These are phyloP conservation scores for Trichonephila clavata DNA, from an alignment of 1,140 invertebrate species.

Conservation along the genomic window DNA sequence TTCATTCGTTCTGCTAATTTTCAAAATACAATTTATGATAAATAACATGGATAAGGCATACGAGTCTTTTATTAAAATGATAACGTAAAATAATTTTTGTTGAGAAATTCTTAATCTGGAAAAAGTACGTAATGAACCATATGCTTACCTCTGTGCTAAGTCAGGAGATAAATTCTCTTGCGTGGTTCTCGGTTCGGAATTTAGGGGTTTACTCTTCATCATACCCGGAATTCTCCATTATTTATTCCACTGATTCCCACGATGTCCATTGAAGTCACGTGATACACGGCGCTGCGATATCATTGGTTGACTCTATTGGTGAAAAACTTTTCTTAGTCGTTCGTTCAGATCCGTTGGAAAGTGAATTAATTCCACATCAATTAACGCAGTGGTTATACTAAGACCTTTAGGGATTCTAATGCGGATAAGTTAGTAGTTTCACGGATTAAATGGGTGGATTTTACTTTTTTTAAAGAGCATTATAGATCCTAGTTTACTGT, in stretches of 20 bases:
- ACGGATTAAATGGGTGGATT: not conserved
- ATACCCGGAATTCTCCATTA: not conserved
- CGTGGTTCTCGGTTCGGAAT: not conserved
- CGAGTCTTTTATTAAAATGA: no score
- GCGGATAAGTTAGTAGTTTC: not conserved
- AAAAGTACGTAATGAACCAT: not conserved
- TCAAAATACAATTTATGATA: no score
- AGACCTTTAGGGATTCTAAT: no score
- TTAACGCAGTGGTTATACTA: not conserved
- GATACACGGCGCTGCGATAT: not conserved
- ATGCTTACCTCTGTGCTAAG: not conserved
- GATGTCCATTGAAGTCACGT: constrained; percentile 28
- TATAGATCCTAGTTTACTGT: not conserved
- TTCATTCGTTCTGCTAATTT: no score
- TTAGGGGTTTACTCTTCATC: not conserved
- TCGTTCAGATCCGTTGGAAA: not conserved
- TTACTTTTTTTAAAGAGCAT: not conserved
- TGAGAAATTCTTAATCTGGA: no score
- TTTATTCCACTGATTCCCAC: constrained; percentile 7
- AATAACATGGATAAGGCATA: no score
- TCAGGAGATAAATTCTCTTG: not conserved
- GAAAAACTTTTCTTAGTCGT: not conserved
- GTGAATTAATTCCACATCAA: constrained; percentile 7
- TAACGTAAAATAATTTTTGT: no score
- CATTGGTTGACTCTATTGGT: not conserved